Conservation (phyloP, 2,888 invertebrate species). For the Galeruca laticollis region DNA sequence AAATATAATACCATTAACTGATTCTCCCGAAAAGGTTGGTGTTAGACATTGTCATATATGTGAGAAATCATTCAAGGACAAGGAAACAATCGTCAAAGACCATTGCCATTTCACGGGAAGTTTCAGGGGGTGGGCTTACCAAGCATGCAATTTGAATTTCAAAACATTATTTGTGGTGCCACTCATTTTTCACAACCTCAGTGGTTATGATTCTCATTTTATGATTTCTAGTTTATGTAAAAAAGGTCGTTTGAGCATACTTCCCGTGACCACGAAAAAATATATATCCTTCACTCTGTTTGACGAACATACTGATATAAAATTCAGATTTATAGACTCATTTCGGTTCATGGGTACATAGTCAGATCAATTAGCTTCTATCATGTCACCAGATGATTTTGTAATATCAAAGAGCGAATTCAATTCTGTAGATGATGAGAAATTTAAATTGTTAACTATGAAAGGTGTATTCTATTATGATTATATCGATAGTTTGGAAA, state of each 20-base stretch:
- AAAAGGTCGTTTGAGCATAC: conserved; percentile 29
- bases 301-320: conserved; percentile 37
- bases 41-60: not conserved
- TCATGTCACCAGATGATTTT: conserved; percentile 45
- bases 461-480: conserved; percentile 38
- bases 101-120: conserved; percentile 55
- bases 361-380: conserved; percentile 55
- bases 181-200: conserved; percentile 57
- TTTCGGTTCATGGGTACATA: conserved; percentile 55
- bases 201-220: conserved; percentile 55
- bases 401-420: conserved; percentile 6
- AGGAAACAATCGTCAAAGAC: conserved; percentile 49
- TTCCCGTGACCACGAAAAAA: conserved; percentile 57
- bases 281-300: conserved; percentile 56
- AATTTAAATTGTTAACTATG: conserved; percentile 7
- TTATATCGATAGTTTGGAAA: conserved; percentile 21
- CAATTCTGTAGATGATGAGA: not conserved
- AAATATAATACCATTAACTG: conserved; percentile 6
- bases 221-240: conserved; percentile 42
- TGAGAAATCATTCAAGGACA: conserved; percentile 30
- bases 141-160: conserved; percentile 58
- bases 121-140: conserved; percentile 53
- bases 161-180: conserved; percentile 53
- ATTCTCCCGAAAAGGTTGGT: not conserved
- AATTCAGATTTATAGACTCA: conserved; percentile 52